These are phyloP conservation scores for Scaptomyza reducta DNA, from an alignment of 2,888 invertebrate species.

Conservation along the genomic window DNA sequence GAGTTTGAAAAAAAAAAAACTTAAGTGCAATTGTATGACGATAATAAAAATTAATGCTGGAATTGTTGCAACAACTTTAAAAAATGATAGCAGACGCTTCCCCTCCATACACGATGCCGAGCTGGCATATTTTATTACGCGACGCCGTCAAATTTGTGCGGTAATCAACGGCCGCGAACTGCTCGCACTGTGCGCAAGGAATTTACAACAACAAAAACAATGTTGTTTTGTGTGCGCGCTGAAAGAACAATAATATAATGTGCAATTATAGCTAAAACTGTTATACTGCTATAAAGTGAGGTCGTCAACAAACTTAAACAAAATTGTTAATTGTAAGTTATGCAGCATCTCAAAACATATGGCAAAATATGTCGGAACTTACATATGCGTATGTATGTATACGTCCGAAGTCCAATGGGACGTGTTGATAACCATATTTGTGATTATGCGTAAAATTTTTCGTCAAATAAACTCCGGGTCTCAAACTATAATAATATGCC, in stretches of 20 bases:
- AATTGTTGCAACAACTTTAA: slow-evolving; percentile 56
- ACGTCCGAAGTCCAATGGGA: slow-evolving; percentile 59
- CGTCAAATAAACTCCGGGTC: slow-evolving; percentile 7
- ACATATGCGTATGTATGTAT: slow-evolving; percentile 33
- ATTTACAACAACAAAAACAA: slow-evolving; percentile 73
- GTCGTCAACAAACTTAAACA: slow-evolving; percentile 9
- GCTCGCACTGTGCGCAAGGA: slow-evolving; percentile 57
- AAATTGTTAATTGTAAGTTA: slow-evolving; percentile 21
- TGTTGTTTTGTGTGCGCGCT: slow-evolving; percentile 48
- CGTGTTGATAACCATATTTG: slow-evolving; percentile 61
- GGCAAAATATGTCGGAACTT: slow-evolving; percentile 34
- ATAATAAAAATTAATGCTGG: slow-evolving; percentile 32
- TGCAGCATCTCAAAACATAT: slow-evolving; percentile 61
- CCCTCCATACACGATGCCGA: slow-evolving; percentile 69
- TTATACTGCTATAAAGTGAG: slow-evolving; percentile 13
- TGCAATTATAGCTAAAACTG: slow-evolving; percentile 21
- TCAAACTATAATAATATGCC: slow-evolving; percentile 23
- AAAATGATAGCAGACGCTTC: slow-evolving; percentile 77
- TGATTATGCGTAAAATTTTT: slow-evolving; percentile 47
- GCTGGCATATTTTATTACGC: slow-evolving; percentile 75
- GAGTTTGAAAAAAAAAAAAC: slow-evolving; percentile 8
- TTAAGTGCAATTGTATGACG: slow-evolving; percentile 16
- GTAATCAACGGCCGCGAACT: slow-evolving; percentile 69
- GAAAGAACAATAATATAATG: slow-evolving; percentile 34
- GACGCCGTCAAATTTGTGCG: slow-evolving; percentile 67